These are phyloP conservation scores for Molossus molossus DNA, from an alignment of 2,797 vertebrate genomes.

Conservation along the genomic window DNA sequence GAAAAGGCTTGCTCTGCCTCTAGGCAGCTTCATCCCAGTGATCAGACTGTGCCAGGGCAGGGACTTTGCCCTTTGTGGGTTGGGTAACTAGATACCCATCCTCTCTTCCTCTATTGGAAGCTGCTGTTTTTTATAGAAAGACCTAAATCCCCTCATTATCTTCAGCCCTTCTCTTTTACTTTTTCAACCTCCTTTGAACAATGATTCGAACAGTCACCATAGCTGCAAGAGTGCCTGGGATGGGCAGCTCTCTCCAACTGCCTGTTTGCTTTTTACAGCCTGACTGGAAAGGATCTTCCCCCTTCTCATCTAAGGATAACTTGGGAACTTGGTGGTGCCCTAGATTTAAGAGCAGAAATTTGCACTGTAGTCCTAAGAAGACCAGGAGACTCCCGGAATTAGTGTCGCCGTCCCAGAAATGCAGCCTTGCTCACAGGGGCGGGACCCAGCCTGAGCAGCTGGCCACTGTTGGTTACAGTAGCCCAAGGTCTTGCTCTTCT, in stretches of 20 bases:
- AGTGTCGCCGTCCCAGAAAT: not conserved
- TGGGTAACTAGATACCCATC: not conserved
- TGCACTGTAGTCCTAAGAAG: not conserved
- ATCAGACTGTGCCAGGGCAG: not conserved
- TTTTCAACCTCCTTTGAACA: not conserved
- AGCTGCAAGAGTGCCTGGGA: not conserved
- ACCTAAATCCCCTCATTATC: conserved; percentile 31
- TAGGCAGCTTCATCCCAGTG: not conserved
- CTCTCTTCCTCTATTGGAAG: conserved; percentile 47
- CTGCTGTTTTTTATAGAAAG: conserved; percentile 44
- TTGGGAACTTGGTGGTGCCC: not conserved
- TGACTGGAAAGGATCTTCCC: not conserved
- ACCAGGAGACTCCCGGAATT: not conserved
- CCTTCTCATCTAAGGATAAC: not conserved
- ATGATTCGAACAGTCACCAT: not conserved
- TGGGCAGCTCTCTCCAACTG: not conserved
- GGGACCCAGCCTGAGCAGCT: not conserved
- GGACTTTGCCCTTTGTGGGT: not conserved
- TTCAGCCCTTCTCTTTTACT: not conserved
- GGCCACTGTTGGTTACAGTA: not conserved
- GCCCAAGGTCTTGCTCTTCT: not conserved
- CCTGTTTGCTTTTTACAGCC: not conserved
- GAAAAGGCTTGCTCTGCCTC: not conserved
- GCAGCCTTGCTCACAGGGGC: not conserved
- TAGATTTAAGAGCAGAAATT: not conserved